phyloP scores from a whole-genome alignment of 37 sponge, comb jelly and placozoan genomes.

The Amphimedon queenslandica region DNA sequence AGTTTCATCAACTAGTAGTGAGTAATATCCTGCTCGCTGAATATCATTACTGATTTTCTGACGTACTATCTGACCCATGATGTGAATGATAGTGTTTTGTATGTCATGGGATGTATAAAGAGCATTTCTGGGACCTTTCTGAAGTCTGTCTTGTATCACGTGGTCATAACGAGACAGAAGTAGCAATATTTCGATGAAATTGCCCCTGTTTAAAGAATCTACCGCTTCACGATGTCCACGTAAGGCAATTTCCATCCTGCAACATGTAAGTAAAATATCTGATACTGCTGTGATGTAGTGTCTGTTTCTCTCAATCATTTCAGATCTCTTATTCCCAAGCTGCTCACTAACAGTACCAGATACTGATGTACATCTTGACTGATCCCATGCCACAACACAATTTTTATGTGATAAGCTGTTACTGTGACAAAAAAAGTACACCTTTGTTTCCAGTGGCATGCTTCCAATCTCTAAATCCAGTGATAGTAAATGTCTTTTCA shows the following conservation, averaged over 20 bases:
- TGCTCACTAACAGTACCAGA: conserved; percentile 36
- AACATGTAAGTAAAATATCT: conserved; percentile 59
- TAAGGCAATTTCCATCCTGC: conserved; percentile 62
- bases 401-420: conserved; percentile 36
- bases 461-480: conserved; percentile 48
- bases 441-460: conserved; percentile 60
- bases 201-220: conserved; percentile 57
- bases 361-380: conserved; percentile 15
- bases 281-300: conserved; percentile 59
- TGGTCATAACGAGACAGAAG: conserved; percentile 42
- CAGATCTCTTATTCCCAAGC: conserved; percentile 25
- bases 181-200: conserved; percentile 52
- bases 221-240: conserved; percentile 61
- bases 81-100: conserved; percentile 51
- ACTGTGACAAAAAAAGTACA: conserved; percentile 20
- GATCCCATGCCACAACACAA: conserved; percentile 35
- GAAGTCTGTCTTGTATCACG: conserved; percentile 9
- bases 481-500: conserved; percentile 26
- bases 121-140: conserved; percentile 57
- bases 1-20: conserved; percentile 64
- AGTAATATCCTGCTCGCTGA: conserved; percentile 43
- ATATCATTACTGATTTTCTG: conserved; percentile 34
- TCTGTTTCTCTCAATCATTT: conserved; percentile 43
- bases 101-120: conserved; percentile 58
- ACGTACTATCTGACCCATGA: conserved; percentile 48